Evolutionary conservation across 2,113 vertebrate species (phyloP).

Genomic region (Mobula hypostoma): DNA sequence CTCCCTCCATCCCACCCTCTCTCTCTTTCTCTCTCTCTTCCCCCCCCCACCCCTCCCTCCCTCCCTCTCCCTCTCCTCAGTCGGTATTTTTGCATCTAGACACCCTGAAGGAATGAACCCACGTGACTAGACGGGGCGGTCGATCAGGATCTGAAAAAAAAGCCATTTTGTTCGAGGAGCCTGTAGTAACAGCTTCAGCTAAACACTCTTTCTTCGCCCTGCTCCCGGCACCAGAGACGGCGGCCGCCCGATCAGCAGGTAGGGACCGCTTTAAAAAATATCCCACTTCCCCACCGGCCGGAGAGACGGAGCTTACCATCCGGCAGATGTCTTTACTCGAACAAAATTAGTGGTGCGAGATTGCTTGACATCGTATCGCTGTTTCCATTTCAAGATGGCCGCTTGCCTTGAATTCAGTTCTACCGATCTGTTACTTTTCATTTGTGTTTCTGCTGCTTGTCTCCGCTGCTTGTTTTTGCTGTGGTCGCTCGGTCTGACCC

Average conservation of each 20-base stretch:
- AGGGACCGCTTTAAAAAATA: constrained; percentile 44
- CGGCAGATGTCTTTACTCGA: constrained; percentile 4
- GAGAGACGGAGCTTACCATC: constrained; percentile 42
- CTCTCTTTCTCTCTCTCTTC: not conserved
- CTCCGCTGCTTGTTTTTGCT: constrained; percentile 30
- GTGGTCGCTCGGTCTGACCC: constrained; percentile 41
- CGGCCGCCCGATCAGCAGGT: constrained; percentile 53
- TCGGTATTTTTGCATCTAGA: constrained; percentile 36
- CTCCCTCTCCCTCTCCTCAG: constrained; percentile 39
- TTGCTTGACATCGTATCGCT: constrained; percentile 51
- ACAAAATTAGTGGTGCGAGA: constrained; percentile 24
- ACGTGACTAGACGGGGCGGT: constrained; percentile 66
- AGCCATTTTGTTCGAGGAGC: constrained; percentile 57
- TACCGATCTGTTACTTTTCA: constrained; percentile 39
- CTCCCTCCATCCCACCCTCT: too few species aligned
- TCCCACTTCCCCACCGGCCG: constrained; percentile 40
- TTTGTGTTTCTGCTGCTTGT: constrained; percentile 27
- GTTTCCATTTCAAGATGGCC: constrained; percentile 65
- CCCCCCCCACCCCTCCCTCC: not conserved
- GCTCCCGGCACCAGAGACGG: constrained; percentile 42
- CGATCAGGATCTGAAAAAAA: constrained; percentile 58
- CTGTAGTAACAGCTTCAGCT: constrained; percentile 50
- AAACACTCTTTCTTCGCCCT: constrained; percentile 47
- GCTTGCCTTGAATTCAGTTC: constrained; percentile 55
- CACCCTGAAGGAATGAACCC: constrained; percentile 58